Evolutionary conservation across 2,888 invertebrate genomes (phyloP).

Genomic region (Chalcosyrphus nemorum): DNA sequence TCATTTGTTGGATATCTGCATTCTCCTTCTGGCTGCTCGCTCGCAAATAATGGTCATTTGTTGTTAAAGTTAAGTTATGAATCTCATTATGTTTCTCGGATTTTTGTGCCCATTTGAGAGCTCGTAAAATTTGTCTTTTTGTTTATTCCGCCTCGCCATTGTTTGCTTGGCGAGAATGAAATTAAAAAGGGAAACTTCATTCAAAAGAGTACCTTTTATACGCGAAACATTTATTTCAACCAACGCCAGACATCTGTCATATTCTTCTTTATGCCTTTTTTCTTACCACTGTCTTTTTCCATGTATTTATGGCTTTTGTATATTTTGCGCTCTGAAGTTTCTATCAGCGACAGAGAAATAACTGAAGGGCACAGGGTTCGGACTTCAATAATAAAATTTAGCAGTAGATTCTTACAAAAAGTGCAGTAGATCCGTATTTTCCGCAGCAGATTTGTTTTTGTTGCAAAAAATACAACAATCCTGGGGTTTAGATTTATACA

Average conservation of each 20-base stretch:
- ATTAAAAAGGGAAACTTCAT: conserved; percentile 54
- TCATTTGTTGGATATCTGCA: not conserved
- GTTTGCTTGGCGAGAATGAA: conserved; percentile 34
- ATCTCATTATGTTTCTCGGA: conserved; percentile 49
- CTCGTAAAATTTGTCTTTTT: conserved; percentile 27
- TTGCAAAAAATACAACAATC: no score
- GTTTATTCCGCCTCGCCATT: conserved; percentile 28
- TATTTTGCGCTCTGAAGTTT: conserved; percentile 46
- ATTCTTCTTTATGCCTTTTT: conserved; percentile 31
- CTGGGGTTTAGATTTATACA: no score
- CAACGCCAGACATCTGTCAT: conserved; percentile 60
- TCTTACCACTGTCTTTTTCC: conserved; percentile 32
- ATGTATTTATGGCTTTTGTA: conserved; percentile 53
- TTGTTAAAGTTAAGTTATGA: conserved; percentile 58
- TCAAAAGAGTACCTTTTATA: conserved; percentile 40
- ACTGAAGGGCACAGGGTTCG: no score
- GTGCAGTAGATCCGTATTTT: no score
- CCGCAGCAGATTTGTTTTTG: no score
- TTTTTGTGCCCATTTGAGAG: conserved; percentile 36
- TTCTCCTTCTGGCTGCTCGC: conserved; percentile 16
- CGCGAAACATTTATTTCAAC: conserved; percentile 45
- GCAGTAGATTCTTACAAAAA: no score
- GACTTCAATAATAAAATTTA: no score
- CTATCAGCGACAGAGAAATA: conserved; percentile 53
- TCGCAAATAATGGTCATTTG: conserved; percentile 50